These are phyloP conservation scores for Tetranychus truncatus DNA, from an alignment of 2,888 invertebrate genomes.

Conservation along the genomic window DNA sequence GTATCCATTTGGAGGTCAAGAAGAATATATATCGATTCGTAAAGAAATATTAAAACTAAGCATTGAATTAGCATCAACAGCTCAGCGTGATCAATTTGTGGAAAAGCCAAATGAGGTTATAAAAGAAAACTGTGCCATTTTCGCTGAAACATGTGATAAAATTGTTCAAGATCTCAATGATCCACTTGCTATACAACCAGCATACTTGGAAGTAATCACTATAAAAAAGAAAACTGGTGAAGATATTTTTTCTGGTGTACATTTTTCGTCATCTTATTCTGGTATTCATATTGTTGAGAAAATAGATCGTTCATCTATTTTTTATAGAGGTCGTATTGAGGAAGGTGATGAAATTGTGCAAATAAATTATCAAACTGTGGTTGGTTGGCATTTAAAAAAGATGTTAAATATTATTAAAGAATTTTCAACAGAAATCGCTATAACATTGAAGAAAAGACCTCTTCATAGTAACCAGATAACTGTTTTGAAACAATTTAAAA, in stretches of 20 bases:
- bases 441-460: slow-evolving; percentile 64
- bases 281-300: slow-evolving; percentile 59
- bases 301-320: slow-evolving; percentile 44
- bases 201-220: slow-evolving; percentile 67
- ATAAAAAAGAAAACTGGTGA: slow-evolving; percentile 55
- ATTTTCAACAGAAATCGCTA: slow-evolving; percentile 54
- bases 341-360: slow-evolving; percentile 91
- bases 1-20: slow-evolving; percentile 40
- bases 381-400: slow-evolving; percentile 64
- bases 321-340: slow-evolving; percentile 69
- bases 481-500: slow-evolving; percentile 25
- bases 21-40: slow-evolving; percentile 50
- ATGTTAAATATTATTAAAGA: slow-evolving; percentile 51
- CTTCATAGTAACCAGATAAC: slow-evolving; percentile 38
- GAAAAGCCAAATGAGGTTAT: slow-evolving; percentile 58
- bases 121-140: slow-evolving; percentile 37
- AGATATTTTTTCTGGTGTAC: slow-evolving; percentile 56
- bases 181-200: slow-evolving; percentile 75
- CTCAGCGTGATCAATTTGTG: slow-evolving; percentile 74
- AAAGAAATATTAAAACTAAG: slow-evolving; percentile 54
- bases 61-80: slow-evolving; percentile 68
- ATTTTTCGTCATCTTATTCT: slow-evolving; percentile 64
- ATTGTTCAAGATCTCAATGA: slow-evolving; percentile 62
- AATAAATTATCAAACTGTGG: slow-evolving; percentile 47
- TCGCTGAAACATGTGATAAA: slow-evolving; percentile 61